phyloP scores from a whole-genome alignment of 2,113 vertebrate species.

The Lasiurus cinereus region DNA sequence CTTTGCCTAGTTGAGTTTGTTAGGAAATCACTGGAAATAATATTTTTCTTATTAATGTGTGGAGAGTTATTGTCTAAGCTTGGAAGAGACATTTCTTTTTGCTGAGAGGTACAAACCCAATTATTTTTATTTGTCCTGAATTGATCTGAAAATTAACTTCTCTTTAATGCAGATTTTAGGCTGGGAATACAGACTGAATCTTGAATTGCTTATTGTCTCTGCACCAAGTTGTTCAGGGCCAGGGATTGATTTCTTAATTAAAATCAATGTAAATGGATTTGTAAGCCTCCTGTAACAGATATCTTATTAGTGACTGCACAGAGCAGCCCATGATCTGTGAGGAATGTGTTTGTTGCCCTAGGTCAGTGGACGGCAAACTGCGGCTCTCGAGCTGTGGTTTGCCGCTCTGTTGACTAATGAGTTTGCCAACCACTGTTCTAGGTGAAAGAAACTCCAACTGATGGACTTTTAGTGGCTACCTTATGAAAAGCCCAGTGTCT shows the following conservation, averaged over 20 bases:
- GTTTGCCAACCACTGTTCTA: slow-evolving; percentile 21
- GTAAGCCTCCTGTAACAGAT: slow-evolving; percentile 88
- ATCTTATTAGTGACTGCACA: slow-evolving; percentile 87
- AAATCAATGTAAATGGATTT: slow-evolving; percentile 92
- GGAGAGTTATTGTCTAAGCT: slow-evolving; percentile 23
- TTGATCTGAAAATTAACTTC: slow-evolving; percentile 79
- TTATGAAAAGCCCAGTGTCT: slow-evolving; percentile 57
- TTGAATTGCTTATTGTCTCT: slow-evolving; percentile 83
- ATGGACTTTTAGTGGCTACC: slow-evolving; percentile 62
- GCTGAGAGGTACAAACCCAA: slow-evolving; percentile 41
- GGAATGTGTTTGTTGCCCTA: slow-evolving; percentile 84
- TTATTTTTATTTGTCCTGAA: slow-evolving; percentile 79
- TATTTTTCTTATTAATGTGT: not conserved
- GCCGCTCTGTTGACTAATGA: too few species aligned
- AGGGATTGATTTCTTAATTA: slow-evolving; percentile 91
- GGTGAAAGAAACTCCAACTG: slow-evolving; percentile 74
- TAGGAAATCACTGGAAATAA: slow-evolving; percentile 50
- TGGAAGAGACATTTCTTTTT: slow-evolving; percentile 22
- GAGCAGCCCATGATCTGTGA: slow-evolving; percentile 84
- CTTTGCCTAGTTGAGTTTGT: slow-evolving; percentile 37
- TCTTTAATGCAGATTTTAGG: slow-evolving; percentile 84
- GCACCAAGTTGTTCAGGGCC: slow-evolving; percentile 83
- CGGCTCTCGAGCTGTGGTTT: too few species aligned
- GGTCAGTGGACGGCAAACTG: not conserved
- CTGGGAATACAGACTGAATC: slow-evolving; percentile 83